Percentiles rank a stretch among this genome's conserved stretches.
Conservation (phyloP, 2,888 invertebrate species). For the Timema podura region DNA sequence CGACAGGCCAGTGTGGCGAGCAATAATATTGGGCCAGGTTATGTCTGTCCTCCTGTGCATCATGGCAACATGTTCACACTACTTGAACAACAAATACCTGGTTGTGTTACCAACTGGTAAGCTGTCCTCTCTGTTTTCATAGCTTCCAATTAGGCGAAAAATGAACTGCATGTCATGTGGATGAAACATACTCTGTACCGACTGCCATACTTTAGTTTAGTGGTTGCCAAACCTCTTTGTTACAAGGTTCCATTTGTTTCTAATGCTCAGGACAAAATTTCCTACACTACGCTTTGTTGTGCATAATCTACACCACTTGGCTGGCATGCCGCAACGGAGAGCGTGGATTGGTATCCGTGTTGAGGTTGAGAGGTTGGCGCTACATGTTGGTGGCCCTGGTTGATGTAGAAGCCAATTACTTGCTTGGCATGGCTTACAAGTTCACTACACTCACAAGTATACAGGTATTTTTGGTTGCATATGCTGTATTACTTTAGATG, state of each 20-base stretch:
- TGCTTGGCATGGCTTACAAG: slow-evolving; percentile 75
- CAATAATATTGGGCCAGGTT: slow-evolving; percentile 69
- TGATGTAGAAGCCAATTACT: slow-evolving; percentile 83
- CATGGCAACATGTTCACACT: slow-evolving; percentile 68
- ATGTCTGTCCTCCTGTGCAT: slow-evolving; percentile 72
- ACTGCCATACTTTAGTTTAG: no score
- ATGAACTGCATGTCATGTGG: no score
- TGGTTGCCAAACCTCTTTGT: no score
- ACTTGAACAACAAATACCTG: slow-evolving; percentile 63
- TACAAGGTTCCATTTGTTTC: slow-evolving; percentile 24
- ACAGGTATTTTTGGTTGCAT: slow-evolving; percentile 49
- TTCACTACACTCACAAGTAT: slow-evolving; percentile 68
- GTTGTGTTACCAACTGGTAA: slow-evolving; percentile 69
- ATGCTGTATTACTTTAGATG: no score
- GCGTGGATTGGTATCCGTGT: slow-evolving; percentile 56
- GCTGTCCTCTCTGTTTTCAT: slow-evolving; percentile 16
- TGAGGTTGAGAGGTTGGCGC: slow-evolving; percentile 70
- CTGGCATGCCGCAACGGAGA: slow-evolving; percentile 65
- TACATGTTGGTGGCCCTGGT: slow-evolving; percentile 70
- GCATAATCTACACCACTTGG: slow-evolving; percentile 71
- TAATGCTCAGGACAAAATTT: slow-evolving; percentile 64
- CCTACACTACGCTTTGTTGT: slow-evolving; percentile 71
- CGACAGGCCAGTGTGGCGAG: slow-evolving; percentile 66
- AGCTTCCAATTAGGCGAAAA: not conserved
- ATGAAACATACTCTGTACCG: no score